These are phyloP conservation scores for Anniella stebbinsi DNA, from an alignment of 2,797 vertebrate species.

Conservation along the genomic window DNA sequence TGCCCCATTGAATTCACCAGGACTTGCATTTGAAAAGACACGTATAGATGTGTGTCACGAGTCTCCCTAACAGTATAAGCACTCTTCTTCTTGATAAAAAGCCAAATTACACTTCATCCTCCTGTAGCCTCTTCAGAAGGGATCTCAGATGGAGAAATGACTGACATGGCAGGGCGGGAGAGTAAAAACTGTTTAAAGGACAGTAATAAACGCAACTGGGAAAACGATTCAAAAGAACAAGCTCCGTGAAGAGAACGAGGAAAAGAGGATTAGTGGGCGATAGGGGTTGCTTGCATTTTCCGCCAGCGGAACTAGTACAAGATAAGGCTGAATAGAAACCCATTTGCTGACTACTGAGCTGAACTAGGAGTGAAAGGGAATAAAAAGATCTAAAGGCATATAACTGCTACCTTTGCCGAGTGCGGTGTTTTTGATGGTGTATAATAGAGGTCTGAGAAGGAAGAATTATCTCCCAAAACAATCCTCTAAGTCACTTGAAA, in stretches of 20 bases:
- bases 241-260: background rate
- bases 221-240: constrained; percentile 7
- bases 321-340: constrained; percentile 39
- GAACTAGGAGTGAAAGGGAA: constrained; percentile 23
- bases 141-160: background rate
- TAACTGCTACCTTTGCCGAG: constrained; percentile 4
- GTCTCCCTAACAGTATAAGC: background rate
- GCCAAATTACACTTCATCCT: background rate
- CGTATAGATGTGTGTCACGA: too few species aligned
- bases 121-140: background rate
- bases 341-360: constrained; percentile 1
- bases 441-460: background rate
- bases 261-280: background rate
- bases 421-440: background rate
- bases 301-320: background rate
- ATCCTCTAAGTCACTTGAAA: constrained; percentile 48
- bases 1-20: too few species aligned
- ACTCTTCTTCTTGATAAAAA: background rate
- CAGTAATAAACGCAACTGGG: background rate
- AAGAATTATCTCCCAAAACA: constrained; percentile 36
- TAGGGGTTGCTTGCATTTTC: constrained; percentile 1
- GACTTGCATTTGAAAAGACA: too few species aligned
- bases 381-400: constrained; percentile 11
- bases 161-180: background rate
- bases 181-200: constrained; percentile 1